Conservation (phyloP, 2,113 vertebrate species). For the Ctenodactylus gundi region DNA sequence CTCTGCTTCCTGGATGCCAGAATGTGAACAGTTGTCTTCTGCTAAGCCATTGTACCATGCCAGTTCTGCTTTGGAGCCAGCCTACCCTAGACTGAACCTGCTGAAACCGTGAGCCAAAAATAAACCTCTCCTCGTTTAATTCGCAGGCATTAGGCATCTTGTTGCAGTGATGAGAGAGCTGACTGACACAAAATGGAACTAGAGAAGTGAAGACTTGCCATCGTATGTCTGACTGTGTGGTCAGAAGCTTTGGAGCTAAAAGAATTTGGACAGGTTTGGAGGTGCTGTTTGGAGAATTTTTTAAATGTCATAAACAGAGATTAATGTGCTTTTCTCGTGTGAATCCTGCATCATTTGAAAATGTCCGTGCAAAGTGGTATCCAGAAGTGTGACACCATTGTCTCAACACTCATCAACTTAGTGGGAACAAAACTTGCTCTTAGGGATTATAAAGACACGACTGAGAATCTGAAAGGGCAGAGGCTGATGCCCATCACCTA, state of each 20-base stretch:
- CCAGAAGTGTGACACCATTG: slow-evolving; percentile 98
- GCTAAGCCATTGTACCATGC: not conserved
- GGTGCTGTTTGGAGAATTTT: too few relatives aligned
- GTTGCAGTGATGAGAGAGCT: too few relatives aligned
- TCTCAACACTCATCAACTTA: slow-evolving; percentile 97
- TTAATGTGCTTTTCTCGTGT: too few relatives aligned
- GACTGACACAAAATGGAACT: too few relatives aligned
- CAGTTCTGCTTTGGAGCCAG: not conserved
- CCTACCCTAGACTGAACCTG: not conserved
- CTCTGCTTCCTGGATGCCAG: not conserved
- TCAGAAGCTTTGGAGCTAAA: too few relatives aligned
- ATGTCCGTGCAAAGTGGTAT: too few relatives aligned
- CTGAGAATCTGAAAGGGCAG: slow-evolving; percentile 98
- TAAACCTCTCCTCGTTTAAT: not conserved
- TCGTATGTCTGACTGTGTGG: too few relatives aligned
- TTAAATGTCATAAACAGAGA: too few relatives aligned
- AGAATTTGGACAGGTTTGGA: too few relatives aligned
- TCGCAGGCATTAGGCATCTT: too few relatives aligned
- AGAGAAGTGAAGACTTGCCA: too few relatives aligned
- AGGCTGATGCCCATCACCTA: slow-evolving; percentile 97
- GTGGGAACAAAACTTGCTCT: slow-evolving; percentile 98
- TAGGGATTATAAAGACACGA: slow-evolving; percentile 97
- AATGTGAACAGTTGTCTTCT: not conserved
- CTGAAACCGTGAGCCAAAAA: not conserved
- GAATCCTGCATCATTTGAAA: too few relatives aligned